A percentile compares a stretch with the other conserved stretches of the same genome.
Evolutionary conservation across 2,888 invertebrate species (phyloP).

Genomic region (Nyleta sp.): DNA sequence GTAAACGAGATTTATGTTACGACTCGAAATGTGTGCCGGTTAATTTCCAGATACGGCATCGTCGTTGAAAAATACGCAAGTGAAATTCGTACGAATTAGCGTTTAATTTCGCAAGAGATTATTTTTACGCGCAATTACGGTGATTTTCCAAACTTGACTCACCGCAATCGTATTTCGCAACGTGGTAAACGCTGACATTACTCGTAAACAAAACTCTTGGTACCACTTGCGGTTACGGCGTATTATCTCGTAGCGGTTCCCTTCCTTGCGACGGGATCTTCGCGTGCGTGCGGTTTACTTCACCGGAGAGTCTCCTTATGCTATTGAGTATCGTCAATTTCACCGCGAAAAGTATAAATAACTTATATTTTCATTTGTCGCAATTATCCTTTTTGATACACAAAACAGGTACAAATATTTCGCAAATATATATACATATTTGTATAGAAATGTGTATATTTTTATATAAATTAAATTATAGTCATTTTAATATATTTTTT

Average conservation of each 20-base stretch:
- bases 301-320: constrained; percentile 40
- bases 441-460: no score
- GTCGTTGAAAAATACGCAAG: background rate
- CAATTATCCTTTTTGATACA: no score
- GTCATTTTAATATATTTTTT: background rate
- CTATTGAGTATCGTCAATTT: constrained; percentile 34
- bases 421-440: no score
- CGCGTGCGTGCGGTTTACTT: constrained; percentile 63
- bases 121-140: constrained; percentile 37
- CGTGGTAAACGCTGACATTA: constrained; percentile 65
- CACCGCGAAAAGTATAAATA: constrained; percentile 41
- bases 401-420: no score
- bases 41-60: background rate
- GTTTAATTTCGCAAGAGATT: constrained; percentile 10
- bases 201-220: constrained; percentile 62
- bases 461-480: background rate
- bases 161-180: constrained; percentile 61
- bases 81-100: background rate
- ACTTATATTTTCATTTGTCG: constrained; percentile 8
- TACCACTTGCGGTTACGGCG: constrained; percentile 60
- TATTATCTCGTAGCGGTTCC: constrained; percentile 56
- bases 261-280: constrained; percentile 55
- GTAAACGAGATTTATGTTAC: constrained; percentile 3
- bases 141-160: constrained; percentile 46
- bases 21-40: background rate